Conservation (phyloP, 1,140 invertebrate genomes). For the Bicyclus anynana region DNA sequence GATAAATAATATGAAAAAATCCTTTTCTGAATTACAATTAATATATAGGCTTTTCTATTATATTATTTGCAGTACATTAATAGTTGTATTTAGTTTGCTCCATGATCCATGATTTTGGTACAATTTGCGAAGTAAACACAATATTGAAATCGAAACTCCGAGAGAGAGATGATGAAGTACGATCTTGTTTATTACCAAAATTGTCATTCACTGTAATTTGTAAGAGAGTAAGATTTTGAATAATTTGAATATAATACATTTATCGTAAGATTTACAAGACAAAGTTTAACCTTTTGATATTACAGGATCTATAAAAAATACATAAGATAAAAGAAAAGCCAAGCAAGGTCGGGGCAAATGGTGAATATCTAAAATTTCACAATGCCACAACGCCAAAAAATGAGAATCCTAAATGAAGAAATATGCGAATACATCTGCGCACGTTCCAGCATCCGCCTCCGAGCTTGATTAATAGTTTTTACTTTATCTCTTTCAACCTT, state of each 20-base stretch:
- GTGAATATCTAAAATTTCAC: not conserved
- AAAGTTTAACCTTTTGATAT: not conserved
- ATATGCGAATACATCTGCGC: slow-evolving; percentile 4
- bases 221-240: not conserved
- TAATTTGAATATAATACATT: not conserved
- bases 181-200: slow-evolving; percentile 13
- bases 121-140: too few relatives aligned
- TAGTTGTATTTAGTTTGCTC: too few relatives aligned
- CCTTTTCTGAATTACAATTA: too few relatives aligned
- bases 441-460: not conserved
- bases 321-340: too few relatives aligned
- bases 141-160: not conserved
- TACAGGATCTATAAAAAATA: too few relatives aligned
- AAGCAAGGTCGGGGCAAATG: too few relatives aligned
- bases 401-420: slow-evolving; percentile 2
- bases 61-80: too few relatives aligned
- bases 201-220: slow-evolving; percentile 1
- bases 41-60: too few relatives aligned
- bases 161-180: not conserved
- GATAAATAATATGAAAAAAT: too few relatives aligned
- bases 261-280: not conserved
- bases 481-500: slow-evolving; percentile 7
- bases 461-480: slow-evolving; percentile 6
- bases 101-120: too few relatives aligned
- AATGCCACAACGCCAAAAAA: not conserved